Percentiles rank a stretch among this genome's conserved stretches.
These are phyloP conservation scores for Ernsta delagoae DNA, from an alignment of 2,888 invertebrate species.

Conservation along the genomic window DNA sequence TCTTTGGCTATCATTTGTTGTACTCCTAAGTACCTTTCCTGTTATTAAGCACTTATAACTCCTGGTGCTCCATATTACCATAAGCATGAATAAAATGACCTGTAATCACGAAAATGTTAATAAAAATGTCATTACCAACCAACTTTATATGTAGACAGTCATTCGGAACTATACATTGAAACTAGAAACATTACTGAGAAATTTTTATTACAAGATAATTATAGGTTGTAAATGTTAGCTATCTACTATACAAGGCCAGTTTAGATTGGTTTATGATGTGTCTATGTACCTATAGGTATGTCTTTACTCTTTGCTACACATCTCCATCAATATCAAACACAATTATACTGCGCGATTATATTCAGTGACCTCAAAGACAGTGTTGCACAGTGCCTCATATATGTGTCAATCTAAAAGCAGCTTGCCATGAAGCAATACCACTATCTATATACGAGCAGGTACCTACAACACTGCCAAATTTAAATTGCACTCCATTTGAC, in stretches of 20 bases:
- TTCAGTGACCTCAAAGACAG: neutral
- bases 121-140: too few relatives aligned
- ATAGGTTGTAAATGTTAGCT: neutral
- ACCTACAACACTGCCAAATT: conserved; percentile 33
- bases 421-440: conserved; percentile 32
- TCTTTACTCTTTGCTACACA: neutral
- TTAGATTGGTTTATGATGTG: neutral
- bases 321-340: neutral
- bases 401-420: conserved; percentile 5
- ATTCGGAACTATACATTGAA: too few relatives aligned
- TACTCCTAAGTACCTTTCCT: too few relatives aligned
- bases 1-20: too few relatives aligned
- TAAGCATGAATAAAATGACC: too few relatives aligned
- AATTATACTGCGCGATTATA: conserved; percentile 3
- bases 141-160: too few relatives aligned
- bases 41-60: too few relatives aligned
- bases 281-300: too few relatives aligned
- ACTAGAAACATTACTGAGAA: too few relatives aligned
- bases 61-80: too few relatives aligned
- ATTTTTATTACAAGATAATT: neutral
- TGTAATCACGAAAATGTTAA: too few relatives aligned
- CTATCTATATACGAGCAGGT: neutral
- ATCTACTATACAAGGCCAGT: neutral
- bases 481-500: conserved; percentile 29
- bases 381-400: neutral